These are phyloP conservation scores for Eidolon helvum DNA, from an alignment of 2,113 vertebrate genomes.

Conservation along the genomic window DNA sequence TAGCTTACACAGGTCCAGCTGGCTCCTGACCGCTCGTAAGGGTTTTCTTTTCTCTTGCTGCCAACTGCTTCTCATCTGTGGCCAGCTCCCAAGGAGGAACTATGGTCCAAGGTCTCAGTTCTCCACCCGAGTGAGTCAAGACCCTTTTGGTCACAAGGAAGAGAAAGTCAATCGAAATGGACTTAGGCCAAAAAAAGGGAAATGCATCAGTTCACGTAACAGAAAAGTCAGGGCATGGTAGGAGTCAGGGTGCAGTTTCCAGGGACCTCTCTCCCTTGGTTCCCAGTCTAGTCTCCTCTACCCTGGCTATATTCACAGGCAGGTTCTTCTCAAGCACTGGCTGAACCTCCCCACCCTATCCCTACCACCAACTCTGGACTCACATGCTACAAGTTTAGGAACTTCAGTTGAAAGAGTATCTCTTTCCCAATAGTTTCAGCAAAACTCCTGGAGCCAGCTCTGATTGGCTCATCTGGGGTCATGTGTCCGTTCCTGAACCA, in stretches of 20 bases:
- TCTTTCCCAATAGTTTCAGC: neutral
- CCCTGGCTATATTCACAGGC: neutral
- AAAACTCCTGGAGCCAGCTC: neutral
- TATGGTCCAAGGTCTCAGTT: neutral
- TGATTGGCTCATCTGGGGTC: neutral
- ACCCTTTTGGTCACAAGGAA: neutral
- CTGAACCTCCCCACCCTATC: neutral
- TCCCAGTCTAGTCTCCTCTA: neutral
- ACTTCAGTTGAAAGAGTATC: neutral
- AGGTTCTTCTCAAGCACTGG: neutral
- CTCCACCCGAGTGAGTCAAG: neutral
- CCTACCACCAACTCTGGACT: neutral
- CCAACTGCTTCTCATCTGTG: neutral
- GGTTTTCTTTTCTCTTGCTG: neutral
- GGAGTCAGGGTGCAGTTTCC: neutral
- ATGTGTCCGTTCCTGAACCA: neutral
- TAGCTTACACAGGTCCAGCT: neutral
- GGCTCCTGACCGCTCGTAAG: neutral
- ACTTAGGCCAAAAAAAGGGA: neutral
- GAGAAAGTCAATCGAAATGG: neutral
- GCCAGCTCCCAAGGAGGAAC: neutral
- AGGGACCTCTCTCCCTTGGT: neutral
- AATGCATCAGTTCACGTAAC: rapidly evolving
- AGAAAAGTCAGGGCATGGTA: neutral
- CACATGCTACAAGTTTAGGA: neutral